A percentile compares a stretch with the other conserved stretches of the same genome.
Evolutionary conservation across 2,113 vertebrate genomes (phyloP).

Genomic region (Xenus cinereus): DNA sequence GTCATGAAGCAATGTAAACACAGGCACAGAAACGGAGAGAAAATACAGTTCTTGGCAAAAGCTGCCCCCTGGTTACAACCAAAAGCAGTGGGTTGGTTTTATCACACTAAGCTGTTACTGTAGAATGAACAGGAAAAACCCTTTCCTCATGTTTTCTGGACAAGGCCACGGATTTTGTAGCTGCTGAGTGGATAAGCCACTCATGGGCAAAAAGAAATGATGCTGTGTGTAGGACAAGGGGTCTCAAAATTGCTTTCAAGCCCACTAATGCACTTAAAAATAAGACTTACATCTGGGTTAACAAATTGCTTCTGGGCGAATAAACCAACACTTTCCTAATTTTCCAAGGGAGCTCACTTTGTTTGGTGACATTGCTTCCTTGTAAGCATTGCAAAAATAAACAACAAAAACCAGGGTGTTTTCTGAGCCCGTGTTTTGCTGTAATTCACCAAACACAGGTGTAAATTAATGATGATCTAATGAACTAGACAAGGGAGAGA

Average conservation of each 20-base stretch:
- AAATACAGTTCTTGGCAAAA: neutral
- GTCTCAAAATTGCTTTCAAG: neutral
- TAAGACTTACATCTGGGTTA: neutral
- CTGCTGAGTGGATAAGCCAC: neutral
- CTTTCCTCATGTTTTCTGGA: neutral
- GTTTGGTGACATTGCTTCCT: neutral
- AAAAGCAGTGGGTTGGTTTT: neutral
- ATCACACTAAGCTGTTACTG: neutral
- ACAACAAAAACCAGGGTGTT: neutral
- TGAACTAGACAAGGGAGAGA: neutral
- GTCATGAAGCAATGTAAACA: neutral
- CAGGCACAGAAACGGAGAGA: neutral
- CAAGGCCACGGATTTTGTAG: neutral
- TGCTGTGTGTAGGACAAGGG: neutral
- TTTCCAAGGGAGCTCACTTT: neutral
- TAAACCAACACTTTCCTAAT: neutral
- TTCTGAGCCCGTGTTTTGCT: neutral
- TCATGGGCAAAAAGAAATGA: neutral
- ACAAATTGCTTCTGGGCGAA: neutral
- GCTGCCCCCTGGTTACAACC: neutral
- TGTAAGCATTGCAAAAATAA: neutral
- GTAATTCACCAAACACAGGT: neutral
- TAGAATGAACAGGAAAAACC: neutral
- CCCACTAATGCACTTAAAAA: neutral
- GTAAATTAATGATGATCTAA: neutral